These are phyloP conservation scores for Australoheros scitulus DNA, from an alignment of 2,113 vertebrate species.

Conservation along the genomic window DNA sequence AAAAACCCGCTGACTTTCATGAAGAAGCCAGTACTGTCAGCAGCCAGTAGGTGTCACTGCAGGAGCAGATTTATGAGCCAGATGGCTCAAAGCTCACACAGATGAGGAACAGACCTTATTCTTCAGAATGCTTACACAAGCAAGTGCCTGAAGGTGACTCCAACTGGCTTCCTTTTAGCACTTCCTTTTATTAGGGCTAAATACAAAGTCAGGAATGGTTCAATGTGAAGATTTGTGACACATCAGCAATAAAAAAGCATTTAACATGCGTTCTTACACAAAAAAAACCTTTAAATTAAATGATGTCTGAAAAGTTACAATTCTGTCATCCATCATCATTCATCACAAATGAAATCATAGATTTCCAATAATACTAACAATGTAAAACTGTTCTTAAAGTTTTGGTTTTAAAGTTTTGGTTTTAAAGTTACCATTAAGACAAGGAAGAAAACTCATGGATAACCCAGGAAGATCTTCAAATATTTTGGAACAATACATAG, in stretches of 20 bases:
- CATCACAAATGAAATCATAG: background rate
- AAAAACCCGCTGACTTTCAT: background rate
- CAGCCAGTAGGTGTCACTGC: conserved; percentile 55
- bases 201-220: too few species aligned
- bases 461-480: background rate
- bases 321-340: background rate
- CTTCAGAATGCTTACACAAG: too few species aligned
- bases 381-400: background rate
- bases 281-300: background rate
- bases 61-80: background rate
- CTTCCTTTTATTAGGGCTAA: too few species aligned
- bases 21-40: background rate
- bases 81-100: background rate
- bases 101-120: background rate
- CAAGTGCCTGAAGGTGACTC: too few species aligned
- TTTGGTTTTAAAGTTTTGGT: background rate
- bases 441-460: background rate
- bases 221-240: too few species aligned
- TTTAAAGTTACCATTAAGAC: background rate
- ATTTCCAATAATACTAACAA: background rate
- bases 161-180: too few species aligned
- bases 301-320: background rate
- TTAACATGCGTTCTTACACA: too few species aligned
- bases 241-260: too few species aligned
- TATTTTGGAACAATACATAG: background rate